Evolutionary conservation across 1,140 invertebrate species (phyloP), one percentile per base, ranked within the genome.

Genomic region (Sogatella furcifera): DNA sequence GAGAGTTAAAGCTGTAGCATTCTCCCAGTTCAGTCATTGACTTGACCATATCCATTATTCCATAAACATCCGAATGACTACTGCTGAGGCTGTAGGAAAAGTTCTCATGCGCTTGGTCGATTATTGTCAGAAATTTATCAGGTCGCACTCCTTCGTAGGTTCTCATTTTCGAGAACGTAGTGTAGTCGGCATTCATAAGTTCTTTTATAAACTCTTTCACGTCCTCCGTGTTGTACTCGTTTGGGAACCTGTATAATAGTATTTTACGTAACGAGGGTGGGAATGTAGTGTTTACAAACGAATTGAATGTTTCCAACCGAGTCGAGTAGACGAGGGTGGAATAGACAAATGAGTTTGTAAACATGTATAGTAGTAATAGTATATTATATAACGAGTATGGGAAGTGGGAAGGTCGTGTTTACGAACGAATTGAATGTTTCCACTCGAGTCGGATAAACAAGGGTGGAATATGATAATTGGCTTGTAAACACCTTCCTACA

Each of bases 1-100:
- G 72, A 0, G 83, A 84, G 69, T 84, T 85, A 24, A 82, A 79
- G 34, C 79, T 74, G 69, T 84, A 84, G 65, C 83, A 86, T 59
- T 84, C 68, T 2, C 84, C 84, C 71, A 82, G 76, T 68, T 86
- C 84, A 0, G 82, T 83, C 31, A 84, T 72, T 14, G 78, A 81
- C 28, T 42, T n/a, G 9, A 46, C 34, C 19, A 68, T 46, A 11
- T 49, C 24, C 6, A 14, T 21, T 0, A 42, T 17, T 0, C 54
- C 54, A 24, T 24, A 60, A 6, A 28, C 42, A 5, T 67, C 60
- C 6, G 59, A 44, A 43, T 68, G 63, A 43, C 66, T 68, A 43
- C 65, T 65, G n/a, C 63, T 65, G 21, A 65, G 52, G 24, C 42
- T 38, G 31, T 62, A 69, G 11, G 34, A 52, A n/a, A 65, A 57